Conservation (phyloP, 37 sponge, comb jelly and placozoan species). For the Tethya wilhelma region DNA sequence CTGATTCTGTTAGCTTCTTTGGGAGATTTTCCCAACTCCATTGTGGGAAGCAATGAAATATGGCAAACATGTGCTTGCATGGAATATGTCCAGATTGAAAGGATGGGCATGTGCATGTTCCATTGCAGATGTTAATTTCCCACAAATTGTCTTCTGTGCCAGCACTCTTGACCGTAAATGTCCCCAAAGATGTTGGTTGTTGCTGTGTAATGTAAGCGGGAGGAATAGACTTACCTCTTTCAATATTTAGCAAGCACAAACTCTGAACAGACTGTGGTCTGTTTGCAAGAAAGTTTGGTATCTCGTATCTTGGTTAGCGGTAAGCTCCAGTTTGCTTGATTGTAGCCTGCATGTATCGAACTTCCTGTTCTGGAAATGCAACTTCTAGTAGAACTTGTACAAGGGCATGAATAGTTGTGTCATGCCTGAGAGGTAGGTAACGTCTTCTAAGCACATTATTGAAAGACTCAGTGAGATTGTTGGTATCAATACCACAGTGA, state of each 20-base stretch:
- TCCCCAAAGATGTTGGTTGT: background rate
- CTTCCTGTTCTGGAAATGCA: constrained; percentile 41
- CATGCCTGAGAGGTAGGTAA: constrained; percentile 21
- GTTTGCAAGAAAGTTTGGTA: constrained; percentile 15
- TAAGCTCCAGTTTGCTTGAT: constrained; percentile 12
- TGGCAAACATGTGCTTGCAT: constrained; percentile 55
- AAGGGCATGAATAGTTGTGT: constrained; percentile 30
- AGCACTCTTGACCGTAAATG: background rate
- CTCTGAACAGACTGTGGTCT: constrained; percentile 24
- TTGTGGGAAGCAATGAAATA: constrained; percentile 13
- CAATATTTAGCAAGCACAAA: constrained; percentile 13
- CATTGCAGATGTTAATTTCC: constrained; percentile 25
- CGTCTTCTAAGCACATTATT: constrained; percentile 28
- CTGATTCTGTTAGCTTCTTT: background rate
- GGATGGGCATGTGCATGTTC: constrained; percentile 25
- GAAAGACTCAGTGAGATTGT: constrained; percentile 44
- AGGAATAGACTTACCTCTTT: constrained; percentile 12
- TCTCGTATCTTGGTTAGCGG: constrained; percentile 22
- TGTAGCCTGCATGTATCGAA: constrained; percentile 8
- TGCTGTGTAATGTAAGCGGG: background rate
- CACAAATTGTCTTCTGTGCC: constrained; percentile 3
- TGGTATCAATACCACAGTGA: constrained; percentile 36
- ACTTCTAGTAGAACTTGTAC: constrained; percentile 40
- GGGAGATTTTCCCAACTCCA: constrained; percentile 39
- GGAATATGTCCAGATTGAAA: constrained; percentile 18